phyloP scores from a whole-genome alignment of 2,113 vertebrate genomes.

The Craseonycteris thonglongyai region DNA sequence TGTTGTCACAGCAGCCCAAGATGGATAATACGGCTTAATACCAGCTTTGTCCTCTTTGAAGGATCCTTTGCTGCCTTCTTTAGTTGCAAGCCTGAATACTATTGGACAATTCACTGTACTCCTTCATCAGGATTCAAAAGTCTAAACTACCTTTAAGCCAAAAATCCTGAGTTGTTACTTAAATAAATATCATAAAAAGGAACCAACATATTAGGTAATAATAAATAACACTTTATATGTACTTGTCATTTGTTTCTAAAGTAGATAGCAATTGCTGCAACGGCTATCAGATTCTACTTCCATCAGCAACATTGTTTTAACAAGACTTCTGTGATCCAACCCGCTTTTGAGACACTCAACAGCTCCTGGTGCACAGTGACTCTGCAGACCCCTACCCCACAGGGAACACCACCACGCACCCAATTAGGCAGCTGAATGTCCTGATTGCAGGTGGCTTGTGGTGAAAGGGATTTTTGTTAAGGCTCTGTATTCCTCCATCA shows the following conservation, averaged over 20 bases:
- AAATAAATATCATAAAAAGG: constrained; percentile 15
- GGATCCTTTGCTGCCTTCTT: not conserved
- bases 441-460: not conserved
- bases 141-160: not conserved
- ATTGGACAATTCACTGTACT: not conserved
- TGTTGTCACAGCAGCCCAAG: not conserved
- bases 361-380: not conserved
- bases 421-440: constrained; percentile 18
- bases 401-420: not conserved
- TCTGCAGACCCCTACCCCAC: not conserved
- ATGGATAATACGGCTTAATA: not conserved
- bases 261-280: not conserved
- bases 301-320: not conserved
- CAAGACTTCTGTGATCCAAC: not conserved
- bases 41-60: not conserved
- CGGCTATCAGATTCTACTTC: not conserved
- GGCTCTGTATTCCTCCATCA: not conserved
- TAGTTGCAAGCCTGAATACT: not conserved
- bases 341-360: constrained; percentile 1
- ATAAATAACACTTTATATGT: constrained; percentile 6
- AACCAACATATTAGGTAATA: constrained; percentile 18
- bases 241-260: constrained; percentile 19
- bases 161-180: not conserved
- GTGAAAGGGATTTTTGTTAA: constrained; percentile 48
- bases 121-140: not conserved